Base-by-base conservation (phyloP, 1,140 invertebrate species). In the Ceratosolen fusciceps region DNA sequence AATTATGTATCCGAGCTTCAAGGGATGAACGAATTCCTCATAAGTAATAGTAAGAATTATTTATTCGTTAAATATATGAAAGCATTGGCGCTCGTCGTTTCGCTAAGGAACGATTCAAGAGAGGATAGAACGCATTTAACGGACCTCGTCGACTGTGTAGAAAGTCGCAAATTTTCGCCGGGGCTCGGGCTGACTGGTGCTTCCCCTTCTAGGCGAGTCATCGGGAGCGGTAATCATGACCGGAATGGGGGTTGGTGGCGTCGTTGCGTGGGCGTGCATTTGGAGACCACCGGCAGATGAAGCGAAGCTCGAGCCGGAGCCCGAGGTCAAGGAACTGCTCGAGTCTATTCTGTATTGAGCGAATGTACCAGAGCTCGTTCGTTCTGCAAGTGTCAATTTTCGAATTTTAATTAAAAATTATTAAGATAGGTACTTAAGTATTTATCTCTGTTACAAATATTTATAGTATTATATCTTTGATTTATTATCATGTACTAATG, bases 191-290 rank as follows among this genome's bases (percentile, higher is more conserved):
- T 68, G 83, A 39, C 83, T 82, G 68, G 83, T 47, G 68, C 86
- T 88, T 31, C 84, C 84, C n/a, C 85, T 83, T 65, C 84, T 82
- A 16, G 83, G 80, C 29, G 81, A 86, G 39, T 87, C 86, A 21
- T 88, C 86, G 0, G 88, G 86, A 2, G 80, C 78, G n/a, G 87
- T 88, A 68, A 89, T 87, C 83, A 85, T 87, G 37, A 88, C 86
- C 26, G 87, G 85, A 74, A 89, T 89, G 24, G 88, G 86, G 16
- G 83, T 87, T 0, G 84, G 84, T 71, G 85, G 84, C 29, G 84
- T 87, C 12, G 81, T 70, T 26, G 82, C 77, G 76, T 86, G 85
- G 78, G 86, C 84, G 56, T 87, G 87, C 85, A 87, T 87, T 60
- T 88, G 87, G 31, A 88, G 65, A 14, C 86, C 87, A 37, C 87